These are phyloP conservation scores for Temnothorax ravouxi DNA, from an alignment of 2,888 invertebrate species.

Conservation along the genomic window DNA sequence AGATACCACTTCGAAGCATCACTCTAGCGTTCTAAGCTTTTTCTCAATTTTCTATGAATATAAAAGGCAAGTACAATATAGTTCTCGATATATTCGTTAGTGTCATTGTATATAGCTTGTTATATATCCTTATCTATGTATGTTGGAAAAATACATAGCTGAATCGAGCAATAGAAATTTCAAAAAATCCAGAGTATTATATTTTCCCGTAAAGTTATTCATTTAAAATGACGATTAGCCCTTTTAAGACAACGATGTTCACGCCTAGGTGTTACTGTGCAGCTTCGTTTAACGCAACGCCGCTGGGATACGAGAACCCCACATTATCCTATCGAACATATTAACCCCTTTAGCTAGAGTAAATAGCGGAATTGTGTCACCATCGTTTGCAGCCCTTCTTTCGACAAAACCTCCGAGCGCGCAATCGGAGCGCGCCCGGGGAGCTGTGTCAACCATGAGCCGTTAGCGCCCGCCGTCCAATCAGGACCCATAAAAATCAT, in stretches of 20 bases:
- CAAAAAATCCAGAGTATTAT: background rate
- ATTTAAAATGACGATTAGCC: no score
- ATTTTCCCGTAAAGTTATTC: background rate
- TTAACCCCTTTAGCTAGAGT: no score
- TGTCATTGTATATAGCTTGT: background rate
- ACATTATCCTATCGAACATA: no score
- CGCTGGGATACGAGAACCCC: background rate
- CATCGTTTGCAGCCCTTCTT: constrained; percentile 5
- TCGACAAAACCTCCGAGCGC: background rate
- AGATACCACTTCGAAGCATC: background rate
- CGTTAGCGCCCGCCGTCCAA: constrained; percentile 32
- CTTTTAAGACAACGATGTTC: background rate
- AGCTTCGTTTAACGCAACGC: constrained; percentile 1
- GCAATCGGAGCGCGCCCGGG: background rate
- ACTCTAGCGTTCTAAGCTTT: background rate
- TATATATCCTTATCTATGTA: background rate
- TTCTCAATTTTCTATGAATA: background rate
- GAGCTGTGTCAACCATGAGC: constrained; percentile 33
- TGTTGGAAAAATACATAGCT: background rate
- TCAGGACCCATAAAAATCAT: constrained; percentile 50
- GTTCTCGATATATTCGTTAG: background rate
- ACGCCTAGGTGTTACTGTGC: background rate
- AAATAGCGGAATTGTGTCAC: constrained; percentile 48
- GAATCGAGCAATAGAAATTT: background rate
- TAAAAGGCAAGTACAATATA: background rate